phyloP scores from a whole-genome alignment of 2,888 invertebrate genomes.

The Torymus aiolomorphi region DNA sequence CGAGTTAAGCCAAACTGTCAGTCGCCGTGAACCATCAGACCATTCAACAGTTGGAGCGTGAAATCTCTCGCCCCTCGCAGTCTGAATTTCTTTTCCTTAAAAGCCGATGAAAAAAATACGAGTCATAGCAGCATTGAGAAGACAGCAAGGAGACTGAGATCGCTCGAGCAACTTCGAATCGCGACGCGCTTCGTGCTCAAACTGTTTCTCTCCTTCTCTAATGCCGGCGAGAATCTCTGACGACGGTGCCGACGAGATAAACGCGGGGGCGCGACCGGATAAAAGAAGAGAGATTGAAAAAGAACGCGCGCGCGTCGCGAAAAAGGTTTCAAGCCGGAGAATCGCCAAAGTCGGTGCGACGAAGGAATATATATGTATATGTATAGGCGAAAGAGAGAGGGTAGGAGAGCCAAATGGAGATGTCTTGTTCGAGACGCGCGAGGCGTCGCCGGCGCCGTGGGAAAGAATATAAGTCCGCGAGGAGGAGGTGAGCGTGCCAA shows the following conservation, averaged over 20 bases:
- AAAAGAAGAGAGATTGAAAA: too few species aligned
- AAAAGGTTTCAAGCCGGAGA: neutral
- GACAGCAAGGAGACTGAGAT: too few species aligned
- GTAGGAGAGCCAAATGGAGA: slow-evolving; percentile 69
- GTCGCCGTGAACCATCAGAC: slow-evolving; percentile 1
- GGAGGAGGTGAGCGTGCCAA: slow-evolving; percentile 15
- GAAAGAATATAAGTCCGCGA: slow-evolving; percentile 44
- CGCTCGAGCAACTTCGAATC: too few species aligned
- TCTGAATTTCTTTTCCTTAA: too few species aligned
- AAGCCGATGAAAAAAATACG: too few species aligned
- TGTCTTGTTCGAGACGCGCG: slow-evolving; percentile 69
- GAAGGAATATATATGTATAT: slow-evolving; percentile 52
- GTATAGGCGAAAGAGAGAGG: too few species aligned
- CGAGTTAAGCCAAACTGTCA: slow-evolving; percentile 2
- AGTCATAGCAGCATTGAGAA: too few species aligned
- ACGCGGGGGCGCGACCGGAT: too few species aligned
- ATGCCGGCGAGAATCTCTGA: too few species aligned
- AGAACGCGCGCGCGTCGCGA: neutral
- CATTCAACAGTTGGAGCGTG: neutral
- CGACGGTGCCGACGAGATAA: too few species aligned
- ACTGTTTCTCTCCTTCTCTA: too few species aligned
- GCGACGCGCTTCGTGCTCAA: too few species aligned
- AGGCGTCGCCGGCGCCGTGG: neutral
- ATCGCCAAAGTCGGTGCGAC: neutral
- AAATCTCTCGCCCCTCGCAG: neutral